Evolutionary conservation across 2,888 invertebrate genomes (phyloP).

Genomic region (Mechanitis mazaeus): DNA sequence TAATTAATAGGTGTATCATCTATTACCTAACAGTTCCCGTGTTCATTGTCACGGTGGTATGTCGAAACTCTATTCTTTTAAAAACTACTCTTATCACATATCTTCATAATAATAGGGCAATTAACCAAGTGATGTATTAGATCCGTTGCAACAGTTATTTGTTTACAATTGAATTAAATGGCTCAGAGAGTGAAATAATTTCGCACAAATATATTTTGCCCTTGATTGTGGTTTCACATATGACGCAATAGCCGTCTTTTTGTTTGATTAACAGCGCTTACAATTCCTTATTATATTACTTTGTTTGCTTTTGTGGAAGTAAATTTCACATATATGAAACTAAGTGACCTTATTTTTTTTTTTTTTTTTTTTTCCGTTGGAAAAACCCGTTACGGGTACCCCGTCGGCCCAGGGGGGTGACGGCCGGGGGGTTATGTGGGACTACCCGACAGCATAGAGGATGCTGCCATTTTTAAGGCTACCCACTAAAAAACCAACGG

Average conservation of each 20-base stretch:
- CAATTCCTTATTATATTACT: not conserved
- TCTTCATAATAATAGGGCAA: slow-evolving; percentile 13
- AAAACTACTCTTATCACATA: slow-evolving; percentile 29
- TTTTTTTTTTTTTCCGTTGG: no score
- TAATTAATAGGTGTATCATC: slow-evolving; percentile 23
- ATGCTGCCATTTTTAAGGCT: no score
- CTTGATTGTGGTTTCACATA: slow-evolving; percentile 3
- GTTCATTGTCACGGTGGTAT: slow-evolving; percentile 35
- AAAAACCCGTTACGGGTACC: no score
- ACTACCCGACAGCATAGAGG: no score
- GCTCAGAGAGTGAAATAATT: slow-evolving; percentile 12
- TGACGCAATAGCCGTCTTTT: not conserved
- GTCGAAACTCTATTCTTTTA: slow-evolving; percentile 50
- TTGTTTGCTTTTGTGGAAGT: no score
- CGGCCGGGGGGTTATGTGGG: no score
- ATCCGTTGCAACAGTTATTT: slow-evolving; percentile 22
- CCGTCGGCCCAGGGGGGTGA: no score
- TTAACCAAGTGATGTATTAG: slow-evolving; percentile 15
- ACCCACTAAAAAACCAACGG: no score
- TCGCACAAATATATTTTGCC: not conserved
- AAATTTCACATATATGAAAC: no score
- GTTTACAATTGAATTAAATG: slow-evolving; percentile 23
- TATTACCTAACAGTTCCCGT: slow-evolving; percentile 41
- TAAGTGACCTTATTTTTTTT: no score
- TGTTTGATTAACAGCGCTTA: not conserved